Evolutionary conservation across 2,888 invertebrate species (phyloP), one percentile per base, ranked within the genome.

Genomic region (Hirudinaria manillensis): DNA sequence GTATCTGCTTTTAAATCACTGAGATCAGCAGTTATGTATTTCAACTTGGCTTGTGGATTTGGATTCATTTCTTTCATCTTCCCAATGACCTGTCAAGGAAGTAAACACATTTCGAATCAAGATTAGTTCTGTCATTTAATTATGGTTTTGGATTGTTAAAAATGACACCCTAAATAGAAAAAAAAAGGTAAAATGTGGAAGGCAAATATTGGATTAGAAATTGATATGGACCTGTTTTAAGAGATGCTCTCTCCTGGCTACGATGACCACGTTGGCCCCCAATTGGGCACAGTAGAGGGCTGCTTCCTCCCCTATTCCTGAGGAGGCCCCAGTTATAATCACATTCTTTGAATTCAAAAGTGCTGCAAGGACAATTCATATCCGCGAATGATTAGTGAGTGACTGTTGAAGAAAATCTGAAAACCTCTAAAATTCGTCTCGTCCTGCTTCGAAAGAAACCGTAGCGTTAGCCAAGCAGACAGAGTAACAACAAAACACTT

Each of bases 271-370:
- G 38, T 81, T 79, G 19, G 83, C 83, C 2, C 84, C 83, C 36
- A 82, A 78, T 16, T 79, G 79, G 7, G 83, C 82, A 76, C 82
- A 84, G 74, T 83, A 82, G 75, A 84, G 84, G 2, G 84, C 84
- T 66, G 84, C 79, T 78, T 84, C 83, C 76, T 84, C 85, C 0
- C 84, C 85, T 7, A 84, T 84, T 2, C 85, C 85, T 1, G 82
- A 79, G 0, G 83, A 83, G 6, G 83, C 83, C 16, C 83, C 84
- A 0, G 84, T 84, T 19, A 84, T 79, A 21, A 84, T 75, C 0
- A 84, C 83, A 19, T 74, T 75, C 45, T 67, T 72, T 13, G 71
- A 71, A 38, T 24, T 34, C 29, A 77, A 38, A 29, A 75, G 16
- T 3, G 55, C 76, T 76, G 76, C 0, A 76, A 68, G 13, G 29